Evolutionary conservation across 2,888 invertebrate species (phyloP).

Genomic region (Cryptocephalus primarius): DNA sequence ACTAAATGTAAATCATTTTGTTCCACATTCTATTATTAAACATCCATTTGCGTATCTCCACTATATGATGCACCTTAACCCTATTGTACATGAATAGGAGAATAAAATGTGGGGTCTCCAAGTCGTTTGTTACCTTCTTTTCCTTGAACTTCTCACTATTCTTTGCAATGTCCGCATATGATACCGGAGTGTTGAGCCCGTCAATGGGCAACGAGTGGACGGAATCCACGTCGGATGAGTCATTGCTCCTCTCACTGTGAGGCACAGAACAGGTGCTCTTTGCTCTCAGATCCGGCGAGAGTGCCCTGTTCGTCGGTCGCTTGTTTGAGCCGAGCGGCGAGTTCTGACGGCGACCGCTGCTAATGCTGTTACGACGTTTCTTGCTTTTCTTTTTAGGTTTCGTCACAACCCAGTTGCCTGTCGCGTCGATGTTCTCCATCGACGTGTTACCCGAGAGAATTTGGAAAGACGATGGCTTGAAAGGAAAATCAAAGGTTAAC

Average conservation of each 20-base stretch:
- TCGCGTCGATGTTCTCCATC: slow-evolving; percentile 41
- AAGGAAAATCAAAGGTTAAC: slow-evolving; percentile 4
- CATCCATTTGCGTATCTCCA: no score
- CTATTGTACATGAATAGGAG: no score
- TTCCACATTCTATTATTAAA: no score
- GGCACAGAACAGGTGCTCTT: slow-evolving; percentile 71
- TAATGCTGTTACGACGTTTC: slow-evolving; percentile 47
- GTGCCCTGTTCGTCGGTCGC: slow-evolving; percentile 15
- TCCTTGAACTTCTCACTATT: slow-evolving; percentile 30
- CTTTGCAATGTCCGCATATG: slow-evolving; percentile 76
- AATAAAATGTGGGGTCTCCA: no score
- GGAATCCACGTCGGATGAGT: slow-evolving; percentile 75
- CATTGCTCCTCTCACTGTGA: slow-evolving; percentile 70
- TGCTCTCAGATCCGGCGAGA: slow-evolving; percentile 34
- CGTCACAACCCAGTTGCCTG: slow-evolving; percentile 74
- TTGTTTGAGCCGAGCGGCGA: slow-evolving; percentile 7
- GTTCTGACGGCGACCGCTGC: slow-evolving; percentile 26
- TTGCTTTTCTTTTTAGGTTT: slow-evolving; percentile 74
- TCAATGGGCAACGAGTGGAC: slow-evolving; percentile 72
- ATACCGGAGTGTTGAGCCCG: slow-evolving; percentile 32
- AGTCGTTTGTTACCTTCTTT: slow-evolving; percentile 19
- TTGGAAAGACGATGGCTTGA: slow-evolving; percentile 20
- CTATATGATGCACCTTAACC: no score
- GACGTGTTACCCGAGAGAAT: slow-evolving; percentile 30
- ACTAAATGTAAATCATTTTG: no score